Evolutionary conservation across 2,113 vertebrate species (phyloP), one percentile per base, ranked within the genome.

Genomic region (Dipodomys merriami): DNA sequence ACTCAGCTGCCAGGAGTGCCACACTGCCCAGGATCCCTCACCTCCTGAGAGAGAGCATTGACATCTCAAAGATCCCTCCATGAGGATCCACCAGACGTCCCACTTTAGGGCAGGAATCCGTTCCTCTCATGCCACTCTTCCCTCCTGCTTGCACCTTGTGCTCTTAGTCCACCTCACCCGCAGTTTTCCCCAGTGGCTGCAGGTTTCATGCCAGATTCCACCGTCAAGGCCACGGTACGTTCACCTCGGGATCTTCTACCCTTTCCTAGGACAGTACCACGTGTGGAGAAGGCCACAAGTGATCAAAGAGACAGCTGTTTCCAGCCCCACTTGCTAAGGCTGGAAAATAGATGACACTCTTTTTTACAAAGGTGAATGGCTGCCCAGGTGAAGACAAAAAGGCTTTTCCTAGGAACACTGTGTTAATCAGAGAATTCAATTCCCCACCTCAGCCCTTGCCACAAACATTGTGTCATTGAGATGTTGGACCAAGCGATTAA

Each of bases 391-490:
- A 82, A 91, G 91, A 95, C 91, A 62, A 87, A 92, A 86, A 46
- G 25, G 2, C 7, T 64, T 91, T 80, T 90, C 91, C 93, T 88
- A 46, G 74, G 11, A 94, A 88, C 89, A 92, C 62, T 77, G 86
- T 39, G 88, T 86, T 93, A 92, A 96, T 93, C 92, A 74, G 90
- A 89, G 88, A 91, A 93, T 79, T 92, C 86, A 88, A 79, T 91
- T 92, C 92, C 44, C 88, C 8, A 33, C 90, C 77, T 57, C 72
- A 35, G 57, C 60, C 22, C 0, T 60, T 30, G 72, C 76, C 57
- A 82, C 89, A 86, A 92, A 93, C 92, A 68, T 7, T 30, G 30
- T 71, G 64, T 92, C 88, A 92, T 6, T 90, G 92, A 91, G 86
- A 74, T 49, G 83, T 93, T 68, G 82, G 84, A 62, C 64, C 1